A percentile compares a stretch with the other conserved stretches of the same genome.
phyloP scores from a whole-genome alignment of 2,888 invertebrate genomes.

The Drosophila rellima region DNA sequence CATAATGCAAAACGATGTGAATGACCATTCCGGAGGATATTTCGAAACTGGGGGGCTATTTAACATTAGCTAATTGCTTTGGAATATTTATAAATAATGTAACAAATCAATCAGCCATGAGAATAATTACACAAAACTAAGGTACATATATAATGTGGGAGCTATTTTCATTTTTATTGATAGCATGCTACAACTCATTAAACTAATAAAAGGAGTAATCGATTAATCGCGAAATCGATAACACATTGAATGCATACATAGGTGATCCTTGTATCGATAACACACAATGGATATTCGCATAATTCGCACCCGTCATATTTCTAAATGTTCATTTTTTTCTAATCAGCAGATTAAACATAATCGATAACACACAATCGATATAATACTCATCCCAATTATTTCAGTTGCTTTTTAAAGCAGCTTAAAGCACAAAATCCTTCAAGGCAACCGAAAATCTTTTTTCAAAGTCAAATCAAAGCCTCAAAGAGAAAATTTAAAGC shows the following conservation, averaged over 20 bases:
- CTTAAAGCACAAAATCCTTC: slow-evolving; percentile 15
- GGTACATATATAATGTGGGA: not conserved
- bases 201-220: not conserved
- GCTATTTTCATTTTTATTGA: not conserved
- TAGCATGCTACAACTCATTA: not conserved
- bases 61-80: slow-evolving; percentile 13
- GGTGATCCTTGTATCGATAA: not conserved
- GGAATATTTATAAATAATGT: slow-evolving; percentile 4
- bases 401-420: slow-evolving; percentile 7
- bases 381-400: not conserved
- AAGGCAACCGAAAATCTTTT: slow-evolving; percentile 21
- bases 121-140: not conserved
- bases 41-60: slow-evolving; percentile 7
- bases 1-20: slow-evolving; percentile 50
- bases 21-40: slow-evolving; percentile 69
- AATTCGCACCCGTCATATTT: not conserved
- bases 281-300: not conserved
- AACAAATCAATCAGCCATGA: slow-evolving; percentile 8
- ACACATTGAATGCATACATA: not conserved
- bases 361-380: not conserved
- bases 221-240: not conserved
- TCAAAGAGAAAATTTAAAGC: slow-evolving; percentile 28
- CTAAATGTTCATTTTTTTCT: too few species aligned
- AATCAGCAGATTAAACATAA: not conserved
- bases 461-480: slow-evolving; percentile 41